A percentile compares a stretch with the other conserved stretches of the same genome.
Conservation (phyloP, 1,140 invertebrate genomes). For the Paraescarpia echinospica region DNA sequence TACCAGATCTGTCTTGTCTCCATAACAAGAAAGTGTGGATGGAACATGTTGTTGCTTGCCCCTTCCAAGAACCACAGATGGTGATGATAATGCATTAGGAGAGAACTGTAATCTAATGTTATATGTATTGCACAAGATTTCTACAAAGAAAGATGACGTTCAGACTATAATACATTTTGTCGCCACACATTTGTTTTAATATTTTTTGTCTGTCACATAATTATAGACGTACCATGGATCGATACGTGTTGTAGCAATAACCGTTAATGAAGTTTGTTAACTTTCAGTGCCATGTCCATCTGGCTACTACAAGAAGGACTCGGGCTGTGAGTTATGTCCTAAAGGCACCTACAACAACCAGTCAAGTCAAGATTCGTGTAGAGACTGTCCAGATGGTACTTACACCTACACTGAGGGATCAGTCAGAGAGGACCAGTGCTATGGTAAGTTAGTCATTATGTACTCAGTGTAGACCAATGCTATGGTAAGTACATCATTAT, state of each 20-base stretch:
- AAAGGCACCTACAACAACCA: not conserved
- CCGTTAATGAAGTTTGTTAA: not conserved
- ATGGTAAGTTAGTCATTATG: not conserved
- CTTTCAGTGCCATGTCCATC: not conserved
- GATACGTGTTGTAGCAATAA: not conserved
- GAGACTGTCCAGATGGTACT: not conserved
- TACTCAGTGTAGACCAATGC: not conserved
- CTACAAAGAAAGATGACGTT: too few species aligned
- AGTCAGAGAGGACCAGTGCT: not conserved
- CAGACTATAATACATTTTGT: too few species aligned
- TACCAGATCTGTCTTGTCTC: not conserved
- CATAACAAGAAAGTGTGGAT: not conserved
- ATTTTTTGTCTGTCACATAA: too few species aligned
- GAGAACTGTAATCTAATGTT: not conserved
- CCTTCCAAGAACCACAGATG: not conserved
- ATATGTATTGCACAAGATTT: not conserved
- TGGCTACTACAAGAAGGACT: not conserved
- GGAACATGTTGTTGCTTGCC: not conserved
- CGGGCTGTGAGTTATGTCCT: not conserved
- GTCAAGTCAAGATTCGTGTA: not conserved
- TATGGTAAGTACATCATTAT: not conserved
- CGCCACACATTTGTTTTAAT: too few species aligned
- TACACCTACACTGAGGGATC: not conserved
- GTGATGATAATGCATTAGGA: not conserved
- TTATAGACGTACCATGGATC: not conserved